phyloP scores from a whole-genome alignment of 2,113 vertebrate genomes.

The Anoura caudifer region DNA sequence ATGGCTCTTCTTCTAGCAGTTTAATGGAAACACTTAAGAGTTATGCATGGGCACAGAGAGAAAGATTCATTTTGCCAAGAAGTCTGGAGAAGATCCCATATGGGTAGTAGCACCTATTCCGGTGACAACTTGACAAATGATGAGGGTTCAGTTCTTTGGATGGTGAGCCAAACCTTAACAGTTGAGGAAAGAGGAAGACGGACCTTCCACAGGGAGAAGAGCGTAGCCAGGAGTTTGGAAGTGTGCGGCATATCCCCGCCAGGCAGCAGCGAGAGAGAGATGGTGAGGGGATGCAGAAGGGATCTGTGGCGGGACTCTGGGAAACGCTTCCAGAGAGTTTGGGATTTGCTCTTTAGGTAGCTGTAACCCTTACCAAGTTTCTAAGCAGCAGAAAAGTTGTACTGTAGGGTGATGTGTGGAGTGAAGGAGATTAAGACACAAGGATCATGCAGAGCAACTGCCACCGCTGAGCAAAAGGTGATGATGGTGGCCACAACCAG shows the following conservation, averaged over 20 bases:
- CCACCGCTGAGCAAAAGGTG: too few relatives aligned
- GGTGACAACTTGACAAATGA: neutral
- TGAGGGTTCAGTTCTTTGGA: neutral
- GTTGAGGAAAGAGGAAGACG: neutral
- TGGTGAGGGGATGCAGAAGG: too few relatives aligned
- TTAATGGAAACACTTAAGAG: neutral
- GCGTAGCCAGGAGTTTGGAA: neutral
- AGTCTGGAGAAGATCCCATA: neutral
- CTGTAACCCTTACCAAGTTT: neutral
- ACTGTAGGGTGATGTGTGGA: neutral
- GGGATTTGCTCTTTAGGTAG: neutral
- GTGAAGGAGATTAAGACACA: neutral
- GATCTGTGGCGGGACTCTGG: neutral
- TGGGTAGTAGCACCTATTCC: neutral
- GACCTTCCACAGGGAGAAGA: neutral
- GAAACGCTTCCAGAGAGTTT: neutral
- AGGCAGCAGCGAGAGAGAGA: neutral
- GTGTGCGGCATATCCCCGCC: rapidly evolving
- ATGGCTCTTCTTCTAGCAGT: neutral
- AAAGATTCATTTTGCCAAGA: neutral
- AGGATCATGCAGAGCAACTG: neutral
- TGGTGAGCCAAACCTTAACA: neutral
- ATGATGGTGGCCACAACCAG: too few relatives aligned
- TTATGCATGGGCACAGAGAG: neutral
- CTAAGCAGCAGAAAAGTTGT: neutral